Evolutionary conservation across 2,888 invertebrate genomes (phyloP), one percentile per base, ranked within the genome.

Genomic region (Dolichomitus sp.): DNA sequence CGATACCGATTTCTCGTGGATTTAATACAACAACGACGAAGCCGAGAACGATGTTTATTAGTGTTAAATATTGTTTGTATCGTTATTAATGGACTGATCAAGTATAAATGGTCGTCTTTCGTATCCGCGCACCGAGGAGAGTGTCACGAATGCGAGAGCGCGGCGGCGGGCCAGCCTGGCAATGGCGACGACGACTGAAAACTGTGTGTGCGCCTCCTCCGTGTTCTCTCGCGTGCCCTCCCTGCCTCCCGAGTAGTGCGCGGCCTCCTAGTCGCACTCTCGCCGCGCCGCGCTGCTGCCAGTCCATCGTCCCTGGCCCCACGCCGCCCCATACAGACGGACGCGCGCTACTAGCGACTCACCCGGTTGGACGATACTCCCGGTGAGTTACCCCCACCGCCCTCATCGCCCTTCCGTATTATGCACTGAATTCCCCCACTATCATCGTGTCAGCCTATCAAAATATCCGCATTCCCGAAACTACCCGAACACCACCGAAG

Each of bases 101-200:
- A 61, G 33, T 61, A 61, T 84, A 76, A 83, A 80, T 81, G 83
- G 86, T 94, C 94, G 89, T 94, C 94, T 84, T 79, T 92, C 93
- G 89, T 92, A 93, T 92, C 86, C 87, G 88, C 89, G 88, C 86
- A 87, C 84, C 81, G 81, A 77, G 82, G 81, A 80, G 82, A 85
- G 84, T 83, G 86, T 83, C 86, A 87, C 87, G 85, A 92, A 91
- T 89, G 90, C 92, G 91, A 91, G 90, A 90, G 91, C 92, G 92
- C 93, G 89, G 91, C 90, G 91, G 90, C 91, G 88, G 83, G 83
- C 83, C 83, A 83, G 83, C 83, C 93, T 92, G 90, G 93, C 93
- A 93, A 93, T 93, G 93, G 95, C 95, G 93, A 94, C 95, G 93
- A 94, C 94, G 90, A 94, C 94, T 92, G 94, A 94, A 73, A 61